Base-by-base conservation (phyloP, 2,888 invertebrate species). In the Steromphala cineraria region DNA sequence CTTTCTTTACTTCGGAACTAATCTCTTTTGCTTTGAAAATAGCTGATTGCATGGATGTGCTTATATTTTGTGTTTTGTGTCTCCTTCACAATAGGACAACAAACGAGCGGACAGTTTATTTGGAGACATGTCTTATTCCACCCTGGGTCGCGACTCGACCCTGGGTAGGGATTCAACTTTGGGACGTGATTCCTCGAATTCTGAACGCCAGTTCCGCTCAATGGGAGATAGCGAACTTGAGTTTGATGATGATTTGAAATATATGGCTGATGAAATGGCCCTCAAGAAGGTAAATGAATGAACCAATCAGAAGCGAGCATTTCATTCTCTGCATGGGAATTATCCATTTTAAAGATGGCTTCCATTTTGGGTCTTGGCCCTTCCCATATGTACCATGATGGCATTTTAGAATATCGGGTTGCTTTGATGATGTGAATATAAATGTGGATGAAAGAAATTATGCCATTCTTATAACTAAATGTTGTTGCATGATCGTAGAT, bases 241-340 rank as follows among this genome's bases (percentile, higher is more conserved):
- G 81, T 89, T 87, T 82, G 89, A 89, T 82, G 91, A 90, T 84
- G 88, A 89, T 75, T 86, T 87, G 85, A 87, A 86, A 81, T 88
- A 83, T 85, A 85, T 85, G 77, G 79, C 82, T 28, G 84, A 85
- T 77, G 91, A 91, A 80, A 85, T 88, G 71, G 83, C 83, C 5
- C 78, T 88, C 75, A 90, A 90, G 83, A 90, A 91, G 91, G 91
- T 91, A 91, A 89, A 56, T 21, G 19, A 56, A 56, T 56, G 56
- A 24, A 56, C 56, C 56, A 56, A 56, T 56, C 56, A 56, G 24
- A 56, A 56, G 56, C 13, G 19, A 56, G 56, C 56, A 56, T 56
- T 24, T 19, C 24, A 24, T 19, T 24, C 24, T 19, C 24, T 19
- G 56, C 56, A 56, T 56, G 56, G 24, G 56, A 56, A 46, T 46